phyloP scores from a whole-genome alignment of 1,140 invertebrate species.

The Drosophila parabipectinata region DNA sequence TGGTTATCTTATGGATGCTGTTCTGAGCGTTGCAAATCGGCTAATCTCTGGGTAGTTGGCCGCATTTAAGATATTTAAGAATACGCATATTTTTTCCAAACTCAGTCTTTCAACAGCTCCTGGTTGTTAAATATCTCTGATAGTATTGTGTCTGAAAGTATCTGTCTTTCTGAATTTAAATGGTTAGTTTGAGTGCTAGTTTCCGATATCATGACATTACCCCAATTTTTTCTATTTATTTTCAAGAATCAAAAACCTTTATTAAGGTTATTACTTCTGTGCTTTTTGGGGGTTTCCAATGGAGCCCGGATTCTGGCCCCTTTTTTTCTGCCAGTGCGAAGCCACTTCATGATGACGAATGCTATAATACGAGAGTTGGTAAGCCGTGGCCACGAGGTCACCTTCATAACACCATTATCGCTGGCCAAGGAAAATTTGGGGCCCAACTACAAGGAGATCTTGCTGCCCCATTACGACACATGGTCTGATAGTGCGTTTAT shows the following conservation, averaged over 20 bases:
- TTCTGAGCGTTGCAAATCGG: background rate
- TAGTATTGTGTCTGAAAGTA: background rate
- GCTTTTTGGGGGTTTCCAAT: background rate
- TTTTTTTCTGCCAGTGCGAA: conserved; percentile 68
- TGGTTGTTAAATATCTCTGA: background rate
- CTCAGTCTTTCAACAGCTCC: background rate
- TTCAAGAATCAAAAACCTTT: background rate
- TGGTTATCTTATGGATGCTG: background rate
- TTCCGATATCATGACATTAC: background rate
- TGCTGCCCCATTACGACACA: conserved; percentile 54
- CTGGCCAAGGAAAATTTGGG: conserved; percentile 61
- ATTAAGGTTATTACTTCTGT: background rate
- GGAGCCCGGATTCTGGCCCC: conserved; percentile 61
- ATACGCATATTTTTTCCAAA: background rate
- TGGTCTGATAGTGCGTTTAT: conserved; percentile 47
- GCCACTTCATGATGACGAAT: conserved; percentile 72
- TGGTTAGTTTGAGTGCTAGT: conserved; percentile 4
- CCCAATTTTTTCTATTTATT: background rate
- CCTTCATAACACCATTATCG: conserved; percentile 64
- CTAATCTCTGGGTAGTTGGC: background rate
- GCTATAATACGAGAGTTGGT: conserved; percentile 64
- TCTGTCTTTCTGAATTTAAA: background rate
- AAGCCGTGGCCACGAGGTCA: conserved; percentile 67
- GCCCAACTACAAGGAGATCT: conserved; percentile 67
- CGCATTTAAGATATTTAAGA: background rate